A percentile compares a stretch with the other conserved stretches of the same genome.
These are phyloP conservation scores for Leptinotarsa texana DNA, from an alignment of 1,140 invertebrate genomes.

Conservation along the genomic window DNA sequence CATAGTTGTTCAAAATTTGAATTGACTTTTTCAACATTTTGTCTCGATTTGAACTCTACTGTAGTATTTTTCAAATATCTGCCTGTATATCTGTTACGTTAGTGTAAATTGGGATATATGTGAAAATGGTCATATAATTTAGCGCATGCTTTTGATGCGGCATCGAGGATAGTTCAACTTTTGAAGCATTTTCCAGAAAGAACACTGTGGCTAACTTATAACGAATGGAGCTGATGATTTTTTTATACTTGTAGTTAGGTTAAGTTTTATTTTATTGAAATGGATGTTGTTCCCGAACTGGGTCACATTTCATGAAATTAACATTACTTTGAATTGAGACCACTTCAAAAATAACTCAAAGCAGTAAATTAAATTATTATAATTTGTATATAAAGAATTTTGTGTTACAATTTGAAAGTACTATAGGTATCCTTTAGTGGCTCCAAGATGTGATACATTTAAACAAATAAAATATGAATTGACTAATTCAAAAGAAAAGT, in stretches of 20 bases:
- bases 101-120: no score
- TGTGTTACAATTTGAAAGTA: neutral
- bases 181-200: no score
- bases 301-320: neutral
- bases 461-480: neutral
- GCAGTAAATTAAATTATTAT: neutral
- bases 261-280: neutral
- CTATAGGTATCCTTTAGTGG: neutral
- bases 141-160: no score
- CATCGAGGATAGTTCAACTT: no score
- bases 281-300: neutral
- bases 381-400: conserved; percentile 5
- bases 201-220: no score
- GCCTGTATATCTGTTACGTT: no score
- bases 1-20: no score
- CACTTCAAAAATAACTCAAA: neutral
- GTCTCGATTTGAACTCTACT: no score
- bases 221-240: neutral
- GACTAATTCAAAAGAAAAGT: neutral
- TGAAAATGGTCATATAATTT: no score
- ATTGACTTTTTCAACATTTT: no score
- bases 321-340: neutral
- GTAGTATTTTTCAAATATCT: no score
- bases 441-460: neutral
- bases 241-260: conserved; percentile 8